A percentile compares a stretch with the other conserved stretches of the same genome.
phyloP scores from a whole-genome alignment of 2,113 vertebrate genomes.

The Philantomba maxwellii region DNA sequence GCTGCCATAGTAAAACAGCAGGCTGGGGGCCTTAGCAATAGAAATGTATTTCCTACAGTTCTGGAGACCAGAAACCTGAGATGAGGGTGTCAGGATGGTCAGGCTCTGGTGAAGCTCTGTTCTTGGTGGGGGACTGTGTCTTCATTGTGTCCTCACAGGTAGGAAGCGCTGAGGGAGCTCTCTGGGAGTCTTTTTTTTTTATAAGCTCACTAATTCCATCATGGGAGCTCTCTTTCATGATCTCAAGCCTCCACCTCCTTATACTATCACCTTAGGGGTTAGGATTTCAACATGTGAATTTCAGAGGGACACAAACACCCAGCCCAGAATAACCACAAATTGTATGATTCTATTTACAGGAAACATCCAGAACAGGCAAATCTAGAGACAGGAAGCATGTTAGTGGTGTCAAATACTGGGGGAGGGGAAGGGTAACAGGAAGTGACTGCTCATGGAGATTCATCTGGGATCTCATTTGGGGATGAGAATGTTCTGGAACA shows the following conservation, averaged over 20 bases:
- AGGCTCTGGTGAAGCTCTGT: not conserved
- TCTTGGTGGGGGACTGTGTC: not conserved
- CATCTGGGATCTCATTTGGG: not conserved
- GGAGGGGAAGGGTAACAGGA: not conserved
- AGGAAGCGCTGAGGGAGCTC: not conserved
- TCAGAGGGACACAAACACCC: not conserved
- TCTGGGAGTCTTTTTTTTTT: not conserved
- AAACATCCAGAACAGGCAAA: not conserved
- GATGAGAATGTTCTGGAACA: not conserved
- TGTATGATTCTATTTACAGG: not conserved
- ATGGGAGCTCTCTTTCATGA: not conserved
- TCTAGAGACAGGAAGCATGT: not conserved
- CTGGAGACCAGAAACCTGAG: not conserved
- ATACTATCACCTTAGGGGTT: not conserved
- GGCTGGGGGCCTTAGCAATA: not conserved
- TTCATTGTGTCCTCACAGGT: not conserved
- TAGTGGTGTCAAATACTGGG: not conserved
- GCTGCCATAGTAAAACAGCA: not conserved
- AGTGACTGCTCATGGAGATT: not conserved
- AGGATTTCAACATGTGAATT: not conserved
- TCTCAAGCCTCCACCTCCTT: not conserved
- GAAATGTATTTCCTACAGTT: not conserved
- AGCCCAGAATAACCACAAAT: not conserved
- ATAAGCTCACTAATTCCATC: not conserved
- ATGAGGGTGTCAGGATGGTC: not conserved